Evolutionary conservation across 2,797 vertebrate genomes (phyloP).

Genomic region (Craterocephalus amniculus): DNA sequence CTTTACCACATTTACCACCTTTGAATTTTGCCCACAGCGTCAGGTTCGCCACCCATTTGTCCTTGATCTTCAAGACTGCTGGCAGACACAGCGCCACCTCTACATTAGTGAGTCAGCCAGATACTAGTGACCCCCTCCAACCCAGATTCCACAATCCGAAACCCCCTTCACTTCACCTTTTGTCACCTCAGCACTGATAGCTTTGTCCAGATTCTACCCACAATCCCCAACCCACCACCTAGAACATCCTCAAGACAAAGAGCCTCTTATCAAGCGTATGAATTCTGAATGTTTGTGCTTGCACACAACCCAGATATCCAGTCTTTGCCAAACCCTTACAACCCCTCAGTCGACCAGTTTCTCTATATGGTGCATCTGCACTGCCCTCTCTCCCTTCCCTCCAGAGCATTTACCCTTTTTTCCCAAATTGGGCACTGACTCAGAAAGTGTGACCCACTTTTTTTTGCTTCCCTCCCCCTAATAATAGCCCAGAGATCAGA

Average conservation of each 20-base stretch:
- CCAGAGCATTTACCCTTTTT: constrained; percentile 49
- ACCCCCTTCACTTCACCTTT: constrained; percentile 47
- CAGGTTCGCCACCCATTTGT: constrained; percentile 94
- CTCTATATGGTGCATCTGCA: constrained; percentile 30
- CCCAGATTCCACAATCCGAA: constrained; percentile 57
- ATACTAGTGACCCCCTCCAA: constrained; percentile 49
- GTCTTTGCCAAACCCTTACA: constrained; percentile 12
- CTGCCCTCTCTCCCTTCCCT: constrained; percentile 21
- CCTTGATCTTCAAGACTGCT: constrained; percentile 94
- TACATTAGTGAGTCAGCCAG: constrained; percentile 96
- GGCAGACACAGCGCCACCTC: constrained; percentile 95
- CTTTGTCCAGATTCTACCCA: constrained; percentile 24
- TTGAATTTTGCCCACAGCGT: constrained; percentile 83
- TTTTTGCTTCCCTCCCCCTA: constrained; percentile 56
- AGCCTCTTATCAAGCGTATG: constrained; percentile 1
- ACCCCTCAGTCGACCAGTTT: constrained; percentile 19
- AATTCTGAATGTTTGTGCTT: constrained; percentile 17
- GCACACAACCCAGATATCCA: constrained; percentile 7
- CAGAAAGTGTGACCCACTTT: constrained; percentile 74
- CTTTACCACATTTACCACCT: constrained; percentile 59
- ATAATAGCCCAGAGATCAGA: constrained; percentile 54
- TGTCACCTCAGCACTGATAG: constrained; percentile 38
- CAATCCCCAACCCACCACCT: constrained; percentile 25
- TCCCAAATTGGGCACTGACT: constrained; percentile 63
- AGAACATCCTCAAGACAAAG: constrained; percentile 8